Percentiles rank a stretch among this genome's conserved stretches.
phyloP scores from a whole-genome alignment of 2,113 vertebrate genomes.

The Microtus montanus region DNA sequence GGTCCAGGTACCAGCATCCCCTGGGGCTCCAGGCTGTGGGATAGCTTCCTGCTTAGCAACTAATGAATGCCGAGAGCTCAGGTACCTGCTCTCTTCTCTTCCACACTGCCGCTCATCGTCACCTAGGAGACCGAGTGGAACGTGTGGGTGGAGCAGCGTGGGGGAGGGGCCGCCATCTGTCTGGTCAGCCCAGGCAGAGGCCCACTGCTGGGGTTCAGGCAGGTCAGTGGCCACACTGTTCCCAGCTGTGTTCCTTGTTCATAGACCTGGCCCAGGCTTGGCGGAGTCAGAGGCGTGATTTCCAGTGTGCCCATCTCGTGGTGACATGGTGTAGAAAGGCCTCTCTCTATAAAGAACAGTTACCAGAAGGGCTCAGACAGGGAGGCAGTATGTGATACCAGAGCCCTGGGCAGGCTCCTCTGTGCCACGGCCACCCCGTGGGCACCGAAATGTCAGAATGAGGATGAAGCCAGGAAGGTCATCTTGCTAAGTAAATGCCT shows the following conservation, averaged over 20 bases:
- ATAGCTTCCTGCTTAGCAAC: conserved; percentile 33
- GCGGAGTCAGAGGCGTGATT: rapidly evolving
- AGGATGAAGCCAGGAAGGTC: not conserved
- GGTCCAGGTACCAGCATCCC: not conserved
- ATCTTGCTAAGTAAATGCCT: not conserved
- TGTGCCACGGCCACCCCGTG: not conserved
- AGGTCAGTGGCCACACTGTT: not conserved
- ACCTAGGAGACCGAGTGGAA: conserved; percentile 36
- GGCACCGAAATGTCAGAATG: not conserved
- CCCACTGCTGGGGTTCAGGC: not conserved
- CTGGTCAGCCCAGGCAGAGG: not conserved
- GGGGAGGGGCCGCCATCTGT: conserved; percentile 46
- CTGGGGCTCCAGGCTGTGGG: not conserved
- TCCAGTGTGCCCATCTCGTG: not conserved
- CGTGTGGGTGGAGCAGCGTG: too few species aligned
- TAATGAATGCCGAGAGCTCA: not conserved
- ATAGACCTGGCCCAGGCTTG: rapidly evolving
- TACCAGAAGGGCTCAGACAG: not conserved
- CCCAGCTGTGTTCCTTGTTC: not conserved
- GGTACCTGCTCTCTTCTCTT: conserved; percentile 11
- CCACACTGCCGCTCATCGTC: not conserved
- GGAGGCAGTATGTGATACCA: not conserved
- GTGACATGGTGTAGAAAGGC: rapidly evolving
- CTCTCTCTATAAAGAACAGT: not conserved
- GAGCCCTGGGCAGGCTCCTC: not conserved